These are phyloP conservation scores for Zaprionus lachaisei DNA, from an alignment of 1,140 invertebrate genomes.

Conservation along the genomic window DNA sequence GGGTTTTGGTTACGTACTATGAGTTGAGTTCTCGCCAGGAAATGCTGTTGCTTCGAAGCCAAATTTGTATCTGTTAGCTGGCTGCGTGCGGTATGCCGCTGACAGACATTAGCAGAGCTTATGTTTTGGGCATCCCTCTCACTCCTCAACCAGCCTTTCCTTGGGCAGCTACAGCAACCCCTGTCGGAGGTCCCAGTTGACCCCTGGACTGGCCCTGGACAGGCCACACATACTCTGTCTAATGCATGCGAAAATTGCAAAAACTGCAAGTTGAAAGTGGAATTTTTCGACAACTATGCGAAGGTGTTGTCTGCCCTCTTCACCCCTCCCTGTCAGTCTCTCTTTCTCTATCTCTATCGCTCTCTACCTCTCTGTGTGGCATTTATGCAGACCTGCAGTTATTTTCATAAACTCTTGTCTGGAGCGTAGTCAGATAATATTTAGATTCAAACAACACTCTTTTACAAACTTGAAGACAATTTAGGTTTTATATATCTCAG, in stretches of 20 bases:
- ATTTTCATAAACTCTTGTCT: slow-evolving; percentile 61
- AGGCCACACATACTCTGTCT: slow-evolving; percentile 10
- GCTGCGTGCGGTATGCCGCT: slow-evolving; percentile 61
- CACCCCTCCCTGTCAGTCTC: slow-evolving; percentile 4
- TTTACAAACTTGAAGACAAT: slow-evolving; percentile 21
- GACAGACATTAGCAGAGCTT: slow-evolving; percentile 71
- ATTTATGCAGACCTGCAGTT: slow-evolving; percentile 52
- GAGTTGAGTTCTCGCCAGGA: background rate
- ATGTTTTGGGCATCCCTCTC: slow-evolving; percentile 19
- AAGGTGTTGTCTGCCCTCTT: slow-evolving; percentile 45
- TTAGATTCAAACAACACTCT: slow-evolving; percentile 30
- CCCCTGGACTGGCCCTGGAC: background rate
- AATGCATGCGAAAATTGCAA: slow-evolving; percentile 52
- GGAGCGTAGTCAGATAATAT: slow-evolving; percentile 38
- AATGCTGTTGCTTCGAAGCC: slow-evolving; percentile 35
- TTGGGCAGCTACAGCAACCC: background rate
- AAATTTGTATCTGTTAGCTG: slow-evolving; percentile 61
- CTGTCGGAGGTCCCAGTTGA: background rate
- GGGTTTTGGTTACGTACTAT: background rate
- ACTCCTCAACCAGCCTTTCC: background rate
- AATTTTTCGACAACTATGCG: slow-evolving; percentile 44
- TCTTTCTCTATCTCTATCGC: slow-evolving; percentile 5
- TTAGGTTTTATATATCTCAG: slow-evolving; percentile 28
- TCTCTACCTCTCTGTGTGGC: slow-evolving; percentile 15
- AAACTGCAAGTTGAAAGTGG: slow-evolving; percentile 51